phyloP scores from a whole-genome alignment of 2,797 vertebrate genomes.

The Acanthurus leucopareius region DNA sequence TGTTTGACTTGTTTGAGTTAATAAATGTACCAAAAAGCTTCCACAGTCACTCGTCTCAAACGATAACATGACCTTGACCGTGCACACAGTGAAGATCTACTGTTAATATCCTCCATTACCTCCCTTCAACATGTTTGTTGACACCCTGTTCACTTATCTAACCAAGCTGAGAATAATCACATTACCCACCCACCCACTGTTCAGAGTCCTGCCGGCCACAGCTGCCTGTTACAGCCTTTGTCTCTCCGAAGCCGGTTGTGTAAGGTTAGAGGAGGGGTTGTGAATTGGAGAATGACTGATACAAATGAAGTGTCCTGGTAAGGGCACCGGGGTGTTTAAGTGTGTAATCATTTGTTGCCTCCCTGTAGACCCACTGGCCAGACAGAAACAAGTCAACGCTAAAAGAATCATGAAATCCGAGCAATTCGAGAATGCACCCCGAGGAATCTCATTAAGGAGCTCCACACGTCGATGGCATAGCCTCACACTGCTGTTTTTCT shows the following conservation, averaged over 20 bases:
- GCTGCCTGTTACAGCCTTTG: constrained; percentile 16
- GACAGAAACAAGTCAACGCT: constrained; percentile 59
- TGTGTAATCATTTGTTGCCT: constrained; percentile 79
- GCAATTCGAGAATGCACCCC: constrained; percentile 67
- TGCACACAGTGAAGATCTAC: no score
- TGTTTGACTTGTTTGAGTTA: neutral
- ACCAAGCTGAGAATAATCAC: no score
- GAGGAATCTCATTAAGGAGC: constrained; percentile 82
- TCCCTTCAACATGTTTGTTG: neutral
- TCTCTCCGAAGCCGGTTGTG: constrained; percentile 1
- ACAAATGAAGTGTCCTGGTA: constrained; percentile 73
- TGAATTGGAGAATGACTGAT: constrained; percentile 37
- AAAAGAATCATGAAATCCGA: constrained; percentile 78
- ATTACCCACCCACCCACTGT: neutral
- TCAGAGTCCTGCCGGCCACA: neutral
- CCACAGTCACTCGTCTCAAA: neutral
- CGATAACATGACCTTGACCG: neutral
- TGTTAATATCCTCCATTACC: neutral
- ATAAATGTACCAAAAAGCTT: neutral
- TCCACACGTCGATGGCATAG: constrained; percentile 72
- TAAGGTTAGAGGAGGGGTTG: neutral
- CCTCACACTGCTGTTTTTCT: constrained; percentile 70
- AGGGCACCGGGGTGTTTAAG: constrained; percentile 73
- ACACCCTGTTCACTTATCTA: no score
- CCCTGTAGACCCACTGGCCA: constrained; percentile 63